Conservation (phyloP, 2,888 invertebrate species). For the Mayetiola destructor region DNA sequence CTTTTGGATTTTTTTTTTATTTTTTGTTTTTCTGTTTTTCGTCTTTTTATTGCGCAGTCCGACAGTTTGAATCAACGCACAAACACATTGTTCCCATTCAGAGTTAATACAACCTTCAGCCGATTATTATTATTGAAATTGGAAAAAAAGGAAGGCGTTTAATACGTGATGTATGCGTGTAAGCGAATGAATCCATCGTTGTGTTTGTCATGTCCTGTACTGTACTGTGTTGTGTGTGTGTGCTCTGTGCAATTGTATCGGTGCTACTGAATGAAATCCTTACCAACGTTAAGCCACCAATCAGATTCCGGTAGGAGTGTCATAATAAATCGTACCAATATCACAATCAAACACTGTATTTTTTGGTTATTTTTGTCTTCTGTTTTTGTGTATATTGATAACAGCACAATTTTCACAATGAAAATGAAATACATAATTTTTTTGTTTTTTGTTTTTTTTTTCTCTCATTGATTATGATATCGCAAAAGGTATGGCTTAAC, state of each 20-base stretch:
- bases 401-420: no score
- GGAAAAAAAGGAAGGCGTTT: slow-evolving; percentile 9
- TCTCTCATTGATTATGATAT: no score
- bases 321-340: no score
- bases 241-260: not conserved
- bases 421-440: no score
- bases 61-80: not conserved
- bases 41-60: not conserved
- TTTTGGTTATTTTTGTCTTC: no score
- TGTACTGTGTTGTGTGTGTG: not conserved
- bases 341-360: no score
- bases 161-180: not conserved
- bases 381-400: no score
- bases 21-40: not conserved
- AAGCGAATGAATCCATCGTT: not conserved
- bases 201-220: not conserved
- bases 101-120: no score
- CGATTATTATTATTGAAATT: no score
- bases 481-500: no score
- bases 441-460: no score
- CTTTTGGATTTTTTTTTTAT: not conserved
- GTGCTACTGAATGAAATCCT: slow-evolving; percentile 15
- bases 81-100: not conserved
- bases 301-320: slow-evolving; percentile 18
- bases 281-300: slow-evolving; percentile 18